Percentiles rank a stretch among this genome's conserved stretches.
phyloP scores from a whole-genome alignment of 2,797 vertebrate species.

The Octomys mimax region DNA sequence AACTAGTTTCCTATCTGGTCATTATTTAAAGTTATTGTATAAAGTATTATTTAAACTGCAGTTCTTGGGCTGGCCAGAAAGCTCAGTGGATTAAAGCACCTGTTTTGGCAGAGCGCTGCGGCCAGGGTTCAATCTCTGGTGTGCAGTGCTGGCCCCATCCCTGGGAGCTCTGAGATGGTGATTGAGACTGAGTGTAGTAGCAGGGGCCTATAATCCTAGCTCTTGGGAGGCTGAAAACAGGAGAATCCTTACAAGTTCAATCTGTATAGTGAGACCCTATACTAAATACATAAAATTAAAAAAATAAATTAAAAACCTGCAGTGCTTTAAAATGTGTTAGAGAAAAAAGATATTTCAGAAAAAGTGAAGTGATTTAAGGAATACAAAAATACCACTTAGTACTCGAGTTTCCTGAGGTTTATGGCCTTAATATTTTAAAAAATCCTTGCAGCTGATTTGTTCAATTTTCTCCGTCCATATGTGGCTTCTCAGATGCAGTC shows the following conservation, averaged over 20 bases:
- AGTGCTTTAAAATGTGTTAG: fast-evolving
- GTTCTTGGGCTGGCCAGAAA: too few relatives aligned
- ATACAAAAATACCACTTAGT: neutral
- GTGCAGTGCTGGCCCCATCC: too few relatives aligned
- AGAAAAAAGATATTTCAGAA: neutral
- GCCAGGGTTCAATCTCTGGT: too few relatives aligned
- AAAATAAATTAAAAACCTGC: neutral
- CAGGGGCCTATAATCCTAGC: too few relatives aligned
- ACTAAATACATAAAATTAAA: neutral
- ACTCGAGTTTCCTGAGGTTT: neutral
- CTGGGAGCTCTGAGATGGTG: too few relatives aligned
- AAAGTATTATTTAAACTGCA: too few relatives aligned
- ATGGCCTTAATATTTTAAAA: neutral
- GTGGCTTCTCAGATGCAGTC: neutral
- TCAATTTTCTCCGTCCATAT: neutral
- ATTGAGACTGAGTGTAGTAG: too few relatives aligned
- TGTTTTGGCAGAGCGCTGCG: too few relatives aligned
- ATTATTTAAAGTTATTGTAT: neutral
- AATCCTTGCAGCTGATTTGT: neutral
- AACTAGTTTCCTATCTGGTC: neutral
- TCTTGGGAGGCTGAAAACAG: too few relatives aligned
- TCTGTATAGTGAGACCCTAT: too few relatives aligned
- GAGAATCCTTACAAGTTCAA: too few relatives aligned
- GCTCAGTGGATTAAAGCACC: too few relatives aligned
- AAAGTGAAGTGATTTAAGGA: neutral